Evolutionary conservation across 1,140 invertebrate species (phyloP).

Genomic region (Coelopa frigida): DNA sequence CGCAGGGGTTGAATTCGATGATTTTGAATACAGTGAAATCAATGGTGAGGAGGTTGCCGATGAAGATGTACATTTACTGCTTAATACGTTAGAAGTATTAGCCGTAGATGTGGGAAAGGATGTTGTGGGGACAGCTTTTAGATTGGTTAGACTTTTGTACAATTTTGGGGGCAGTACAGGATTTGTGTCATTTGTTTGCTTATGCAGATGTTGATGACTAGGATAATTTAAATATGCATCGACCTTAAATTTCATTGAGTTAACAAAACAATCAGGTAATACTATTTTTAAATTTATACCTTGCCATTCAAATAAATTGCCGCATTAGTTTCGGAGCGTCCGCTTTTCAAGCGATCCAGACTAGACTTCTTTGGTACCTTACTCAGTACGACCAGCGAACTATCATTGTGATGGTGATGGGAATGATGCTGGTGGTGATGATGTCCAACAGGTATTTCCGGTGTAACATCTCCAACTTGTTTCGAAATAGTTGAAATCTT

Average conservation of each 20-base stretch:
- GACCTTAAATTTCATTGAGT: too few relatives aligned
- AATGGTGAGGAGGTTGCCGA: too few relatives aligned
- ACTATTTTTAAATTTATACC: too few relatives aligned
- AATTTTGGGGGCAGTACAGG: constrained; percentile 45
- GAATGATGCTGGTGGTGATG: constrained; percentile 12
- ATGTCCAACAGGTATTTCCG: constrained; percentile 3
- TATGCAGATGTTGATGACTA: constrained; percentile 36
- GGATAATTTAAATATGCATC: constrained; percentile 41
- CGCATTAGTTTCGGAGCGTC: constrained; percentile 15
- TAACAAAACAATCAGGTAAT: too few relatives aligned
- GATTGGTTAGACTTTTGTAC: constrained; percentile 44
- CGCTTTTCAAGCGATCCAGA: constrained; percentile 14
- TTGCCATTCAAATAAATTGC: constrained; percentile 40
- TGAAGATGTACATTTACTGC: background rate
- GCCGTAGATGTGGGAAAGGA: constrained; percentile 17
- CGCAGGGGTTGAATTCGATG: too few relatives aligned
- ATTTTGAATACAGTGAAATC: too few relatives aligned
- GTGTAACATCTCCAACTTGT: constrained; percentile 34
- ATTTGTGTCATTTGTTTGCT: constrained; percentile 29
- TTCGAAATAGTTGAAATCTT: constrained; percentile 42
- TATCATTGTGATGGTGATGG: constrained; percentile 28
- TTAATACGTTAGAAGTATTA: background rate
- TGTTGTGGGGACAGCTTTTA: constrained; percentile 25
- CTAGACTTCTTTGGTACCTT: constrained; percentile 33
- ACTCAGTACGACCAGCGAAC: constrained; percentile 31